Conservation (phyloP, 2,797 vertebrate genomes). For the Geotrypetes seraphini region DNA sequence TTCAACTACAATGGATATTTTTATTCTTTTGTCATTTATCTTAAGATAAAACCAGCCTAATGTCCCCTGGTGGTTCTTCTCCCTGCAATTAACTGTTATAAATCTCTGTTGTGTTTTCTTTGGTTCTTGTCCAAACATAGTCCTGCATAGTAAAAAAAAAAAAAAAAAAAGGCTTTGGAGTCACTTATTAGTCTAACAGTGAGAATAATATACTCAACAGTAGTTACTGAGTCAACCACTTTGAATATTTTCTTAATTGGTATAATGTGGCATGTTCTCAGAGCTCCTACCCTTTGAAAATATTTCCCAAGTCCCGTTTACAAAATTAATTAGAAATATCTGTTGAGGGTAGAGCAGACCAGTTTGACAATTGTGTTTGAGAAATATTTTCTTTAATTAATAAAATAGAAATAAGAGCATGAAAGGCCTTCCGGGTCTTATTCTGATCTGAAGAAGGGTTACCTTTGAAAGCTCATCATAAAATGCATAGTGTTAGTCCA, state of each 20-base stretch:
- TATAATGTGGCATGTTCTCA: constrained; percentile 52
- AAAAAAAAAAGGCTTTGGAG: constrained; percentile 48
- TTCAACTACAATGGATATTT: constrained; percentile 4
- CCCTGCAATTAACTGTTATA: constrained; percentile 38
- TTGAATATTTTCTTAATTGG: constrained; percentile 51
- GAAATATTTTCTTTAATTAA: constrained; percentile 79
- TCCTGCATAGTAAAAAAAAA: constrained; percentile 43
- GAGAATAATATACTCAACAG: constrained; percentile 61
- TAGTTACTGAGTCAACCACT: constrained; percentile 43
- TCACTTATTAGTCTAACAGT: constrained; percentile 64
- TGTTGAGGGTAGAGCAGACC: constrained; percentile 26
- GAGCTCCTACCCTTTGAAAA: constrained; percentile 54
- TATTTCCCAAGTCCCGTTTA: constrained; percentile 52
- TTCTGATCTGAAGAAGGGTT: too few species aligned
- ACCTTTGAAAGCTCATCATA: too few species aligned
- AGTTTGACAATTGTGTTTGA: constrained; percentile 36
- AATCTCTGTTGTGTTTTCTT: constrained; percentile 61
- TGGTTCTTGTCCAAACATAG: constrained; percentile 59
- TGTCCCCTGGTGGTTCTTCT: constrained; percentile 38
- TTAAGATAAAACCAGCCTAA: constrained; percentile 16
- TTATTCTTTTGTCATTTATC: constrained; percentile 10
- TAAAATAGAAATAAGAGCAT: constrained; percentile 63
- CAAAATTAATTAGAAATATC: constrained; percentile 52
- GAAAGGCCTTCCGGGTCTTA: constrained; percentile 54
- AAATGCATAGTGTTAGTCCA: too few species aligned